These are phyloP conservation scores for Pachliopta kotzebuea DNA, from an alignment of 2,888 invertebrate species.

Conservation along the genomic window DNA sequence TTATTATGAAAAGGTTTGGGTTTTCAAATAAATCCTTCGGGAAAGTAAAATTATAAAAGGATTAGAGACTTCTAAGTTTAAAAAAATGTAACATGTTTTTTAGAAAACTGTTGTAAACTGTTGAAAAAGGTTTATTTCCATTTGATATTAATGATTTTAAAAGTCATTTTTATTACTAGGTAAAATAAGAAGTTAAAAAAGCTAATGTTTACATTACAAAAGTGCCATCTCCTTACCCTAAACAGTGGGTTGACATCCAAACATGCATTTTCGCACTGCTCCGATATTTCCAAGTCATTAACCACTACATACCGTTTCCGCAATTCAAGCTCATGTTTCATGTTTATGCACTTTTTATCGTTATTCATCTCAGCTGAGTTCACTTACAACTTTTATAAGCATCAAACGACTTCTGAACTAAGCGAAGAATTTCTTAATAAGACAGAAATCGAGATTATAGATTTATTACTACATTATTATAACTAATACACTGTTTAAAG, in stretches of 20 bases:
- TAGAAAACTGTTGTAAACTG: too few species aligned
- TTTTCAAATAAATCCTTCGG: not conserved
- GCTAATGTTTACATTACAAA: too few species aligned
- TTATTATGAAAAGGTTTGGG: not conserved
- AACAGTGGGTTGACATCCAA: slow-evolving; percentile 34
- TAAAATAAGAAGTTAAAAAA: too few species aligned
- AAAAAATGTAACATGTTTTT: too few species aligned
- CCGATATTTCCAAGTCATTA: slow-evolving; percentile 65
- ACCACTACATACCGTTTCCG: slow-evolving; percentile 58
- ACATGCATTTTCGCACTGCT: slow-evolving; percentile 48
- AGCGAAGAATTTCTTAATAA: not conserved
- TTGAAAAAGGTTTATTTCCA: too few species aligned
- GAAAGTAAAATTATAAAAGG: too few species aligned
- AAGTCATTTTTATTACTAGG: too few species aligned
- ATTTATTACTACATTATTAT: not conserved
- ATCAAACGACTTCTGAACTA: slow-evolving; percentile 10
- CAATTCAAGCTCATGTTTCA: slow-evolving; percentile 48
- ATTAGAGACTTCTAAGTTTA: too few species aligned
- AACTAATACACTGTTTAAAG: not conserved
- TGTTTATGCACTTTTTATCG: slow-evolving; percentile 48
- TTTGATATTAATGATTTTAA: too few species aligned
- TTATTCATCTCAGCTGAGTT: slow-evolving; percentile 3
- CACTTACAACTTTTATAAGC: slow-evolving; percentile 7
- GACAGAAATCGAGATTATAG: not conserved
- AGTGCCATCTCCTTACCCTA: slow-evolving; percentile 10